A percentile compares a stretch with the other conserved stretches of the same genome.
Evolutionary conservation across 2,113 vertebrate species (phyloP).

Genomic region (Oryzias celebensis): DNA sequence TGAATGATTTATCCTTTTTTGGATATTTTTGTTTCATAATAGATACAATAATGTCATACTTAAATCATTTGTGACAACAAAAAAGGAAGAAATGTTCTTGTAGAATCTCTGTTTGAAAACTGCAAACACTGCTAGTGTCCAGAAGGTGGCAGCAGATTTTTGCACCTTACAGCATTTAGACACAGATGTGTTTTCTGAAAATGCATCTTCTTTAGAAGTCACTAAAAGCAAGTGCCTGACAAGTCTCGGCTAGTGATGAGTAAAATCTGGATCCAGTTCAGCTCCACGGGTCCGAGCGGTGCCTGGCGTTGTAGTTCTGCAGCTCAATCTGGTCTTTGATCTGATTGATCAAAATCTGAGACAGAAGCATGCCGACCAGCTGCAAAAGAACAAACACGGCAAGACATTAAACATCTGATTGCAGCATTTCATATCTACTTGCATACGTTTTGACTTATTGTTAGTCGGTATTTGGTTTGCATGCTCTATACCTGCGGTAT

Average conservation of each 20-base stretch:
- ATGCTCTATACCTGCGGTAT: constrained; percentile 84
- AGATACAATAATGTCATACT: background rate
- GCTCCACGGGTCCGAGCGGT: constrained; percentile 84
- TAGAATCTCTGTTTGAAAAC: background rate
- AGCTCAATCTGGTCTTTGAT: constrained; percentile 90
- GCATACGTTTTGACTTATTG: background rate
- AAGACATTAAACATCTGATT: background rate
- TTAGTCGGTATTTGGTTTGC: background rate
- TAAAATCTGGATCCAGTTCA: constrained; percentile 43
- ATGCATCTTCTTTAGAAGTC: too few species aligned
- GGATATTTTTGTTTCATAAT: background rate
- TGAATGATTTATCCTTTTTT: background rate
- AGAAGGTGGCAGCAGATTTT: constrained; percentile 30
- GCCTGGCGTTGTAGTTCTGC: constrained; percentile 85
- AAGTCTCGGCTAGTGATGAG: background rate
- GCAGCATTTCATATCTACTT: background rate
- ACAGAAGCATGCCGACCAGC: constrained; percentile 91
- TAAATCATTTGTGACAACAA: background rate
- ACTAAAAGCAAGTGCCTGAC: too few species aligned
- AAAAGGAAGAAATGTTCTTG: background rate
- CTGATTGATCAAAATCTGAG: constrained; percentile 90
- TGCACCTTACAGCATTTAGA: background rate
- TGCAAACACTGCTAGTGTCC: constrained; percentile 8
- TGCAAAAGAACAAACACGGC: constrained; percentile 57
- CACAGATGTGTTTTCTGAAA: background rate